Evolutionary conservation across 2,113 vertebrate genomes (phyloP).

Genomic region (Psettodes erumei): DNA sequence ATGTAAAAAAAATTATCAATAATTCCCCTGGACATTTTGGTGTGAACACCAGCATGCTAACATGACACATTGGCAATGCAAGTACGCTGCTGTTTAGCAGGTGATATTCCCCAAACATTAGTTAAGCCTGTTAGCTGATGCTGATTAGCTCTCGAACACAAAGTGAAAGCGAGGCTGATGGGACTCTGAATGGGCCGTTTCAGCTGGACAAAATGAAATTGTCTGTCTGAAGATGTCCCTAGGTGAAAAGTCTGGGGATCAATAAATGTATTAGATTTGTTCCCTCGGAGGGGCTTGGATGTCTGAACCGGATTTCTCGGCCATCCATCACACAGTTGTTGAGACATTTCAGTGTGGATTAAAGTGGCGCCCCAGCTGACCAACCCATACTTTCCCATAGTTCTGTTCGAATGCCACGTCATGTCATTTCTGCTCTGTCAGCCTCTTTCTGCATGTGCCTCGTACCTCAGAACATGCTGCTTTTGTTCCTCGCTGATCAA

Average conservation of each 20-base stretch:
- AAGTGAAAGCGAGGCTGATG: background rate
- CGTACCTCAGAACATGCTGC: conserved; percentile 12
- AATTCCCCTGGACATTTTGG: too few relatives aligned
- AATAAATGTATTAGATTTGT: background rate
- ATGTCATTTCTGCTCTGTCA: conserved; percentile 12
- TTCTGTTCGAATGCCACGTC: background rate
- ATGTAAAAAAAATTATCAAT: background rate
- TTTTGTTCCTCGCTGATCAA: conserved; percentile 45
- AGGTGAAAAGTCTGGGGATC: background rate
- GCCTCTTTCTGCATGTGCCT: background rate
- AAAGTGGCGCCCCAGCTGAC: background rate
- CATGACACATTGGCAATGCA: too few relatives aligned
- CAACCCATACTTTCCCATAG: background rate
- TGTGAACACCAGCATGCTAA: background rate
- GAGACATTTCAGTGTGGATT: background rate
- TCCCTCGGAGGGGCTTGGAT: background rate
- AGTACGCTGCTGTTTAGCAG: too few relatives aligned
- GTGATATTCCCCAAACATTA: background rate
- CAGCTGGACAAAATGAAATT: too few relatives aligned
- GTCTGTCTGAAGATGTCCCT: background rate
- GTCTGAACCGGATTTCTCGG: background rate
- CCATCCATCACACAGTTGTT: background rate
- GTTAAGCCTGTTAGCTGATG: background rate
- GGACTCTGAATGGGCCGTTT: background rate
- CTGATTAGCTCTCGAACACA: background rate